Evolutionary conservation across 2,113 vertebrate species (phyloP), one percentile per base, ranked within the genome.

Genomic region (Colossoma macropomum): DNA sequence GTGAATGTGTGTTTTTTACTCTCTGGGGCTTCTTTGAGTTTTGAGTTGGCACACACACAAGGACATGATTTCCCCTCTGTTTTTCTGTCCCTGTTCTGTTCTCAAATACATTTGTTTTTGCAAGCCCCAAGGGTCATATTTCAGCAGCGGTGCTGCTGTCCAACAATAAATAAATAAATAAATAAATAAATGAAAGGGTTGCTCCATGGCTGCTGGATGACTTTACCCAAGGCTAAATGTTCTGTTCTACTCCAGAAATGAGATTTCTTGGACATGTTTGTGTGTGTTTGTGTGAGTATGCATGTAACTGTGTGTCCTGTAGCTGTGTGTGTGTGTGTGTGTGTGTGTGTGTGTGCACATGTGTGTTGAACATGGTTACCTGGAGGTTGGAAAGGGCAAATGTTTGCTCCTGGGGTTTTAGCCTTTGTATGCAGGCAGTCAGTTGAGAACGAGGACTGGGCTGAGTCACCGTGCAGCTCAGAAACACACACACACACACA

Each of bases 201-300:
- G 32, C 27, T 12, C 56, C 48, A 21, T 41, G 32, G 25, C 50
- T 63, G 52, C 56, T 71, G 70, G 32, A 70, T 89, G 85, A 87
- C 81, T 85, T 88, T 85, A 85, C 88, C 84, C 63, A 45, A 41
- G 81, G 87, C 81, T 82, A 80, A n/a, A 77, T 82, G 68, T 78
- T 81, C 34, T 69, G 66, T 80, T 72, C 56, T 50, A 68, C 54
- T 83, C 69, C 59, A 83, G 56, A 88, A 75, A 85, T 84, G 50
- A 60, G 23, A 81, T 83, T 86, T 76, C 68, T 74, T 54, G 21
- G 70, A 81, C 45, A 27, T 74, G 65, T 75, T 10, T 54, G 15
- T 34, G 23, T 76, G 32, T 28, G 52, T 62, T 25, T 60, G 27
- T 60, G 15, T 76, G 48, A 48, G 19, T 48, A 23, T 48, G 32